Base-by-base conservation (phyloP, 2,797 vertebrate genomes). In the Enteromius trimaculatus region DNA sequence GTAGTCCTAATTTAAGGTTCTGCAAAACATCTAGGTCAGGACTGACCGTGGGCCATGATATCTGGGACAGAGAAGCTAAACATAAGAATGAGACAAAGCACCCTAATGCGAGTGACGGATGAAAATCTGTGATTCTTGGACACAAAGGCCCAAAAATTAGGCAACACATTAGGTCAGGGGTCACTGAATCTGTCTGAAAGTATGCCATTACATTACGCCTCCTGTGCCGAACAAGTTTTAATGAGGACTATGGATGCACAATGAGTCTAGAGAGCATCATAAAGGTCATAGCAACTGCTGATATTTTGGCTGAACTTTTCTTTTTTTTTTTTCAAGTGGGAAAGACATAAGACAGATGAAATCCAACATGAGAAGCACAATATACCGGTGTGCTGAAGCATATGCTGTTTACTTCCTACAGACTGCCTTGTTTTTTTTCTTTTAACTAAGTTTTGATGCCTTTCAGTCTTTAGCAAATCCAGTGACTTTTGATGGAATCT, bases 61-160 rank as follows among this genome's bases (percentile, higher is more conserved):
- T 80, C 84, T 86, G 71, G 86, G 84, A 84, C 87, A 84, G 23
- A 37, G 49, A n/a, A 82, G 81, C 82, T 84, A 86, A 86, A 85
- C 84, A 81, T 88, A 84, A 81, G 75, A 84, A 80, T 70, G 53
- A 77, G 60, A 42, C 58, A 83, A 70, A 19, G 68, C 29, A 14
- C 58, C 76, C 69, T 72, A 68, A 55, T 74, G 68, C 23, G 34
- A 55, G 69, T 68, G 75, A 81, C 51, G 1, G 66, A 42, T 69
- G 31, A 29, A 78, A 77, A 81, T 78, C 64, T 65, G 64, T 51
- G 39, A 79, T 26, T 66, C 58, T 51, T 69, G 68, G 66, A 79
- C 55, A 81, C 64, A 58, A 47, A 44, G 49, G 10, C 75, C 53
- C 14, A 34, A 26, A 72, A 84, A 44, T n/a, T 60, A 77, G 47